A percentile compares a stretch with the other conserved stretches of the same genome.
These are phyloP conservation scores for Apogon talboti DNA, from an alignment of 2,797 vertebrate genomes.

Conservation along the genomic window DNA sequence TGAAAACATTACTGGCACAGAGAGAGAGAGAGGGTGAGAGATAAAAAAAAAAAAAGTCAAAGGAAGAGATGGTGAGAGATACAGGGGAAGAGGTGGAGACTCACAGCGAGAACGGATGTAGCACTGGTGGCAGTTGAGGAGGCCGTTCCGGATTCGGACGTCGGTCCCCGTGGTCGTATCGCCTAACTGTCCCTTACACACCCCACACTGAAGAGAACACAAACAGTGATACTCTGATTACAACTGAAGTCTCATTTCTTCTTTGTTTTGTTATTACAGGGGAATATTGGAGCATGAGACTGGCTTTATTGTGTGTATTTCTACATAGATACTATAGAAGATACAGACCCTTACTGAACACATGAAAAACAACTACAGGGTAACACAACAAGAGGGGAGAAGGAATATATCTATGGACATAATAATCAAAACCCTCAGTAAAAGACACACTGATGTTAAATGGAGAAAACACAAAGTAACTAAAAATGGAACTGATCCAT, in stretches of 20 bases:
- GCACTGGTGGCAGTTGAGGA: slow-evolving; percentile 97
- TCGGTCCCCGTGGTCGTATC: slow-evolving; percentile 94
- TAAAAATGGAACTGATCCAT: no score
- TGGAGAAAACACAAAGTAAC: no score
- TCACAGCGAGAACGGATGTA: slow-evolving; percentile 96
- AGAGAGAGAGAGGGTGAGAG: background rate
- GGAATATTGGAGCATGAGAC: background rate
- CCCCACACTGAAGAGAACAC: slow-evolving; percentile 87
- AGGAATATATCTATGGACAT: no score
- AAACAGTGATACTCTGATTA: background rate
- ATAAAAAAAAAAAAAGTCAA: background rate
- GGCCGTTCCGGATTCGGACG: slow-evolving; percentile 95
- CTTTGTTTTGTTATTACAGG: background rate
- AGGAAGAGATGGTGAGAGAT: background rate
- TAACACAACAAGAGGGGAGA: no score
- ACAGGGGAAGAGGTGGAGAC: slow-evolving; percentile 56
- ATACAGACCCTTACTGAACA: no score
- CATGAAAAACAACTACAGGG: background rate
- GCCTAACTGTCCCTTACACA: slow-evolving; percentile 96
- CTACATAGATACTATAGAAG: background rate
- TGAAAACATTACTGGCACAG: background rate
- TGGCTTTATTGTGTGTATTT: background rate
- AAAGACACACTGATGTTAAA: no score
- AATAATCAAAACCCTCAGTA: no score
- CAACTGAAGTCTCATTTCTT: background rate